A percentile compares a stretch with the other conserved stretches of the same genome.
Conservation (phyloP, 2,888 invertebrate species). For the Cryptosula pallasiana region DNA sequence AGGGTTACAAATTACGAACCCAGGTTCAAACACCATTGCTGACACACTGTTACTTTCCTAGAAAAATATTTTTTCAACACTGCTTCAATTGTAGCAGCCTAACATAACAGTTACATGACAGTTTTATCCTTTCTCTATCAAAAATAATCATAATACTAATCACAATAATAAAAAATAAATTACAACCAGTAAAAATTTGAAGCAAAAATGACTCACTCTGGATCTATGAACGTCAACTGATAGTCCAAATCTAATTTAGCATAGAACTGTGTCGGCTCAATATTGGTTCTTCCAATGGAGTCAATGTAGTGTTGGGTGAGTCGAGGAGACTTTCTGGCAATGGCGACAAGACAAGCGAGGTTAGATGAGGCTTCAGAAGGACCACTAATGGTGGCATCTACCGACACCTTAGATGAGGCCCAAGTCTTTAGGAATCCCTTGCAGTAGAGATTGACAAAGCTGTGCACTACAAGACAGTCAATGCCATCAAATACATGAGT, state of each 20-base stretch:
- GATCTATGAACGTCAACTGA: slow-evolving; percentile 86
- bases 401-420: slow-evolving; percentile 72
- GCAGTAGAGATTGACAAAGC: slow-evolving; percentile 80
- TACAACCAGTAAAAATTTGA: no score
- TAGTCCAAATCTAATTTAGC: slow-evolving; percentile 84
- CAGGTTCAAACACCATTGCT: no score
- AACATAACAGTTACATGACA: background rate
- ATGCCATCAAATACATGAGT: no score
- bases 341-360: slow-evolving; percentile 80
- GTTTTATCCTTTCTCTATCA: background rate
- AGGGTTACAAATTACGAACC: no score
- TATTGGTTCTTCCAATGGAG: slow-evolving; percentile 35
- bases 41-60: no score
- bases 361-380: slow-evolving; percentile 60
- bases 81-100: no score
- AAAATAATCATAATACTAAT: no score
- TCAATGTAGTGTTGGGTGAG: slow-evolving; percentile 58
- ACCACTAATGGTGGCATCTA: slow-evolving; percentile 61
- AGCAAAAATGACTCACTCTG: slow-evolving; percentile 66
- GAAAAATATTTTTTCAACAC: no score
- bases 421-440: slow-evolving; percentile 89
- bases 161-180: no score
- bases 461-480: slow-evolving; percentile 56
- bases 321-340: slow-evolving; percentile 69
- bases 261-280: slow-evolving; percentile 59